Conservation (phyloP, 37 sponge, comb jelly and placozoan species). For the Halichondria panicea region DNA sequence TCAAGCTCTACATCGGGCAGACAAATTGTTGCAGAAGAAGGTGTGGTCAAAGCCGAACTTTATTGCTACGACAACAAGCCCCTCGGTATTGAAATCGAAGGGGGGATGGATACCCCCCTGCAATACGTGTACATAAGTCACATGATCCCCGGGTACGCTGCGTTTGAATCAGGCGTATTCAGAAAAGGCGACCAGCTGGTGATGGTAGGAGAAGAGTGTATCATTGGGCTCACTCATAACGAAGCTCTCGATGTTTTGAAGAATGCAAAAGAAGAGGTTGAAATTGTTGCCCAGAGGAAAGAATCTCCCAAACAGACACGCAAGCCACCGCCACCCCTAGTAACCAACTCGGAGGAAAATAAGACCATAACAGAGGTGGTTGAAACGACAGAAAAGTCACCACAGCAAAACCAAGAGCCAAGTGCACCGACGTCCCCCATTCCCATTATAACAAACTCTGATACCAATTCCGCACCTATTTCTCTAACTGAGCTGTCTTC, state of each 20-base stretch:
- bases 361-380: no score
- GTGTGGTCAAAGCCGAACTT: background rate
- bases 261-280: conserved; percentile 24
- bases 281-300: conserved; percentile 60
- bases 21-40: conserved; percentile 4
- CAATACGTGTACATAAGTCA: conserved; percentile 56
- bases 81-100: conserved; percentile 63
- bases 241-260: conserved; percentile 49
- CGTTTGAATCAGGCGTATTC: conserved; percentile 34
- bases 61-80: conserved; percentile 1
- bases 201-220: conserved; percentile 63
- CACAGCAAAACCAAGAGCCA: no score
- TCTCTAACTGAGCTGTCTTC: no score
- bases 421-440: background rate
- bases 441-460: no score
- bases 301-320: conserved; percentile 10
- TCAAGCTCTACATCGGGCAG: conserved; percentile 1
- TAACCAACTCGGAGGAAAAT: no score
- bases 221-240: conserved; percentile 56
- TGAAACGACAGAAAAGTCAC: no score
- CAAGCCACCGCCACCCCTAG: no score
- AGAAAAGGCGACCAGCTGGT: conserved; percentile 65
- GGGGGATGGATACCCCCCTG: conserved; percentile 67
- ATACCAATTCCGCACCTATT: no score
- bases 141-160: conserved; percentile 41